Evolutionary conservation across 35 echinoderm and acorn worm genomes (phyloP), one percentile per base, ranked within the genome.

Genomic region (Lytechinus variegatus): DNA sequence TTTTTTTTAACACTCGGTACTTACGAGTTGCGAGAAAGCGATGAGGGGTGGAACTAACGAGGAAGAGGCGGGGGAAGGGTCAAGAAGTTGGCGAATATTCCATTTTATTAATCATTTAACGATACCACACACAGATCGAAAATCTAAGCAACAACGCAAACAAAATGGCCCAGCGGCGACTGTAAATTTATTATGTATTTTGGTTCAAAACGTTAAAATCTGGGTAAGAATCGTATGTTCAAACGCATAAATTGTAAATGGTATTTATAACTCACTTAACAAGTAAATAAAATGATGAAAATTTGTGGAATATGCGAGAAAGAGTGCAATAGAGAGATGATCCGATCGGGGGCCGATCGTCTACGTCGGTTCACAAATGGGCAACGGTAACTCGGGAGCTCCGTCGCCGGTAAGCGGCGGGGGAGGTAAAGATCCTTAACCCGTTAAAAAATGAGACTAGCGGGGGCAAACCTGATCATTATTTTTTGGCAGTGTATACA

Each of bases 81-180:
- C 9, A 44, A 89, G 9, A 89, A 90, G 28, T 14, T 88, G 28
- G 29, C 52, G 28, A 52, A 44, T 0, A 90, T 90, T 90, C 13
- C 88, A 52, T 90, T 6, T 52, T 29, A 52, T 52, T 52, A 33
- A 9, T 52, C 52, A 52, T 10, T 90, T 90, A 54, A 44, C 29
- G 10, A 44, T 33, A 44, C 28, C 88, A 52, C 88, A 52, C 9
- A 90, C 53, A 55, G 29, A 54, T 53, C 52, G 27, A 28, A 28
- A 54, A 93, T 53, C 92, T 93, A 57, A 93, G 92, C 92, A 93
- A 93, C 92, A 93, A 24, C 27, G 92, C 92, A 93, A 93, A 93
- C 92, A 93, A 93, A 54, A 93, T 93, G 92, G 92, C 92, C 24
- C 24, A 9, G 4, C 54, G 54, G 57, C 92, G 92, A 16, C 92